A percentile compares a stretch with the other conserved stretches of the same genome.
These are phyloP conservation scores for Eulemur rufifrons DNA, from an alignment of 2,113 vertebrate genomes.

Conservation along the genomic window DNA sequence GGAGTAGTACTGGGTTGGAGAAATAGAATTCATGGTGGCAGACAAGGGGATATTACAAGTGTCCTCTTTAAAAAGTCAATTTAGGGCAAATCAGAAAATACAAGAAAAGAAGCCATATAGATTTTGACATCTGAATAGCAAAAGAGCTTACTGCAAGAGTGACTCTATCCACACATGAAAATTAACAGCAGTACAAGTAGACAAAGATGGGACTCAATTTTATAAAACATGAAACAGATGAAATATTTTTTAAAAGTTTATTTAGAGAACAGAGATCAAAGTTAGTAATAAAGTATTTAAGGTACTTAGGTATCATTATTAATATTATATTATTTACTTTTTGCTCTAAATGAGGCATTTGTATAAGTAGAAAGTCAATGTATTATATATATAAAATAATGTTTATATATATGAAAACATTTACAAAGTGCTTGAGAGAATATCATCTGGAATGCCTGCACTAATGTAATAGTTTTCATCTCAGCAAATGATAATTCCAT, in stretches of 20 bases:
- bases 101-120: not conserved
- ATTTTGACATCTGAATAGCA: conserved; percentile 1
- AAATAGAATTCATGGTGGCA: not conserved
- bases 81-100: not conserved
- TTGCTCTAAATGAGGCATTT: not conserved
- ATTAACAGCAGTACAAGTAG: not conserved
- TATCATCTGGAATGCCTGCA: not conserved
- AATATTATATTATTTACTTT: not conserved
- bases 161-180: not conserved
- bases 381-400: not conserved
- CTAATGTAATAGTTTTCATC: not conserved
- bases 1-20: not conserved
- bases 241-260: not conserved
- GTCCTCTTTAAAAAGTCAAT: not conserved
- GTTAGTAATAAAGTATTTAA: not conserved
- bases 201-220: not conserved
- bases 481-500: not conserved
- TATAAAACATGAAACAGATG: not conserved
- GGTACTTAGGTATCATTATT: not conserved
- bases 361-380: not conserved
- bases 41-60: not conserved
- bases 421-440: not conserved
- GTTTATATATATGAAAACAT: not conserved
- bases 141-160: not conserved
- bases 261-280: not conserved